These are phyloP conservation scores for Onychomys leucogaster DNA, from an alignment of 2,797 vertebrate species.

Conservation along the genomic window DNA sequence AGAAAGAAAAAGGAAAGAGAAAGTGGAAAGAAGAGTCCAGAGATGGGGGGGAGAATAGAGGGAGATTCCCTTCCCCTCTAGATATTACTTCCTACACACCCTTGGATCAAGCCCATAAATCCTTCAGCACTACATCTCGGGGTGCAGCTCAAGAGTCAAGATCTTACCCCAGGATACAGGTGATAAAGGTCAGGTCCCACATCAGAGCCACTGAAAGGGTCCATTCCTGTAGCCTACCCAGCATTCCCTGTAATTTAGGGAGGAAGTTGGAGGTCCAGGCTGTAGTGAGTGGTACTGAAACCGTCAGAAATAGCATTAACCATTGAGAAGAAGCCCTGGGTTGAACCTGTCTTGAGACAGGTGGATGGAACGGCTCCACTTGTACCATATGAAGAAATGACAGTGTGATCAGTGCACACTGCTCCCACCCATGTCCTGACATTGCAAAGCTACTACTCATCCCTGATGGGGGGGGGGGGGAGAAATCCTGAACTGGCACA, in stretches of 20 bases:
- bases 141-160: not conserved
- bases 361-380: not conserved
- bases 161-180: not conserved
- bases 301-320: not conserved
- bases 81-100: not conserved
- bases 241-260: not conserved
- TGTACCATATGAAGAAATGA: not conserved
- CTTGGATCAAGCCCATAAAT: not conserved
- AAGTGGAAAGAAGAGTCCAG: not conserved
- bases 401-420: accelerated
- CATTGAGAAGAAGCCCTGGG: not conserved
- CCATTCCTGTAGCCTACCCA: not conserved
- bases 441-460: not conserved
- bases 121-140: not conserved
- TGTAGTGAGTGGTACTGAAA: accelerated
- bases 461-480: accelerated
- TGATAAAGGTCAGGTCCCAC: not conserved
- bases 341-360: too few relatives aligned
- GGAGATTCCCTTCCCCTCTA: not conserved
- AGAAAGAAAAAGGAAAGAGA: not conserved
- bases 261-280: not conserved
- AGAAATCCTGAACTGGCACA: not conserved
- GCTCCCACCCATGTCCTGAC: not conserved
- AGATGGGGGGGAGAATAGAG: accelerated
- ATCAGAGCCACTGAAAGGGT: not conserved